A percentile compares a stretch with the other conserved stretches of the same genome.
These are phyloP conservation scores for Gastrophysa polygoni DNA, from an alignment of 2,888 invertebrate species.

Conservation along the genomic window DNA sequence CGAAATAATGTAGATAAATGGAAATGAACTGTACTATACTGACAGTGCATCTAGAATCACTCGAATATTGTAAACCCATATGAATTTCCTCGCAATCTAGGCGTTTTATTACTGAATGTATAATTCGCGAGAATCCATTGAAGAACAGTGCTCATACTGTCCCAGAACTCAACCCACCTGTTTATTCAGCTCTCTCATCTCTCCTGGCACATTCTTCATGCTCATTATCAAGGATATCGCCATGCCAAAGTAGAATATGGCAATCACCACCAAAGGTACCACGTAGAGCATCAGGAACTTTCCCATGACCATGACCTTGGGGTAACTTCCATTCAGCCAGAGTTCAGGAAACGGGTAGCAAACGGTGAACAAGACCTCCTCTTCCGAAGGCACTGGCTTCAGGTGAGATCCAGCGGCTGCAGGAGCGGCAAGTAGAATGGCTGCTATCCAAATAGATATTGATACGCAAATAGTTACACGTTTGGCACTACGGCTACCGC, in stretches of 20 bases:
- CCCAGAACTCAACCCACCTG: no score
- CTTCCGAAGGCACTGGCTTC: constrained; percentile 42
- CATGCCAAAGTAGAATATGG: constrained; percentile 88
- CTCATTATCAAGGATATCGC: constrained; percentile 83
- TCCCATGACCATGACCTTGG: constrained; percentile 62
- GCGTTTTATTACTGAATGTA: no score
- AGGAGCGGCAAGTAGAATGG: constrained; percentile 78
- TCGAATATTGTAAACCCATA: no score
- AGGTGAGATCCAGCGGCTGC: constrained; percentile 68
- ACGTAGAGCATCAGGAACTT: constrained; percentile 79
- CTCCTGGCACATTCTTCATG: constrained; percentile 84
- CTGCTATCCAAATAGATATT: constrained; percentile 79
- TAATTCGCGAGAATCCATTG: no score
- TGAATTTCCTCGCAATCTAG: no score
- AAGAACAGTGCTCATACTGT: no score
- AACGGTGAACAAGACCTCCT: constrained; percentile 47
- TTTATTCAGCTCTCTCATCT: constrained; percentile 67
- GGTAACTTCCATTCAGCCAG: constrained; percentile 72
- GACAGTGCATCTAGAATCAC: no score
- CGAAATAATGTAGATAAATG: no score
- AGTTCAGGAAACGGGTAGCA: constrained; percentile 59
- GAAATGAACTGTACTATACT: no score
- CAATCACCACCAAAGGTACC: constrained; percentile 84
- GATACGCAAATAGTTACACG: constrained; percentile 74
- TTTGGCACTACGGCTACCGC: constrained; percentile 63